phyloP scores from a whole-genome alignment of 2,113 vertebrate species.

The Stegastes partitus region DNA sequence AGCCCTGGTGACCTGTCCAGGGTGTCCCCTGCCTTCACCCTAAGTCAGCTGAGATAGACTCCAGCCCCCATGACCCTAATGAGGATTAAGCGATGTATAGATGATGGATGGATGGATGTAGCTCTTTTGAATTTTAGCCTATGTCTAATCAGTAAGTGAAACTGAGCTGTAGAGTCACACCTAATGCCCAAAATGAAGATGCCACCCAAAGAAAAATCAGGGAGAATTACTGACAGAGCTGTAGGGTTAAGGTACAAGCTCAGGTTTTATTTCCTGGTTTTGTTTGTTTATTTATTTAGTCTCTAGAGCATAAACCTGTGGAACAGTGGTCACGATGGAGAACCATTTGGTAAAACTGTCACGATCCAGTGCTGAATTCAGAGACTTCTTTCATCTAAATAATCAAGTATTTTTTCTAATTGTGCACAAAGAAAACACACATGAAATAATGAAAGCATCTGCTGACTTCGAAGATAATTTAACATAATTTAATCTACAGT shows the following conservation, averaged over 20 bases:
- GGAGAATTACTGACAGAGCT: background rate
- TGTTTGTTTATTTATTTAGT: background rate
- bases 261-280: background rate
- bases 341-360: background rate
- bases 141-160: too few relatives aligned
- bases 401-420: background rate
- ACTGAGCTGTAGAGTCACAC: too few relatives aligned
- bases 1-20: too few relatives aligned
- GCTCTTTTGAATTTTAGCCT: too few relatives aligned
- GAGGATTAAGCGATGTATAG: too few relatives aligned
- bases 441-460: constrained; percentile 6
- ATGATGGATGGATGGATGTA: too few relatives aligned
- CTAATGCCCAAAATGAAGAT: background rate
- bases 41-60: too few relatives aligned
- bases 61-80: too few relatives aligned
- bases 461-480: constrained; percentile 8
- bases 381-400: background rate
- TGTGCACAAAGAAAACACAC: background rate
- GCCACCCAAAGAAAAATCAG: background rate
- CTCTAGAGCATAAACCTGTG: background rate
- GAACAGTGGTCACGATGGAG: background rate
- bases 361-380: background rate
- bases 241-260: background rate
- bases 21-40: too few relatives aligned
- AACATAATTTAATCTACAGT: background rate